Conservation (phyloP, 1,140 invertebrate species). For the Cepaea nemoralis region DNA sequence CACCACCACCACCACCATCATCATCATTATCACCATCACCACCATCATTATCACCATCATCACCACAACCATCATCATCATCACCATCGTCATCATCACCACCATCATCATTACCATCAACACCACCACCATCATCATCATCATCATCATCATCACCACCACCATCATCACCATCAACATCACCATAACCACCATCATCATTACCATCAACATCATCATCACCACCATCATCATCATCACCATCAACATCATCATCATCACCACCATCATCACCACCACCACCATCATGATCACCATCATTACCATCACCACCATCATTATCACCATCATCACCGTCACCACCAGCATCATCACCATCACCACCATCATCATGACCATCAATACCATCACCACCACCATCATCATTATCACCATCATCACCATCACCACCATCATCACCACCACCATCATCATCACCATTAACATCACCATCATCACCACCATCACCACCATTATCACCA, state of each 20-base stretch:
- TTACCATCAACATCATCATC: conserved; percentile 34
- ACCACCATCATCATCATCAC: conserved; percentile 27
- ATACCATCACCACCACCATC: neutral
- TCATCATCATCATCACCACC: conserved; percentile 40
- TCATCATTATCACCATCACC: conserved; percentile 5
- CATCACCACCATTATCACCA: no score
- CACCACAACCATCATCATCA: neutral
- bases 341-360: neutral
- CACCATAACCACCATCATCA: conserved; percentile 35
- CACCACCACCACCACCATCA: no score
- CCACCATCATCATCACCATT: no score
- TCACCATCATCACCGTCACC: neutral
- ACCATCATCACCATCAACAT: conserved; percentile 38
- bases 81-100: neutral
- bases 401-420: neutral
- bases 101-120: neutral
- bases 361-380: neutral
- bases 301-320: neutral
- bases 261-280: neutral
- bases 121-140: conserved; percentile 4
- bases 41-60: neutral
- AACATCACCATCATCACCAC: no score
- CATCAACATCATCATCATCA: neutral
- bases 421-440: neutral
- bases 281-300: neutral